Percentiles rank a stretch among this genome's conserved stretches.
Conservation (phyloP, 2,888 invertebrate genomes). For the Chymomyza fuscimana region DNA sequence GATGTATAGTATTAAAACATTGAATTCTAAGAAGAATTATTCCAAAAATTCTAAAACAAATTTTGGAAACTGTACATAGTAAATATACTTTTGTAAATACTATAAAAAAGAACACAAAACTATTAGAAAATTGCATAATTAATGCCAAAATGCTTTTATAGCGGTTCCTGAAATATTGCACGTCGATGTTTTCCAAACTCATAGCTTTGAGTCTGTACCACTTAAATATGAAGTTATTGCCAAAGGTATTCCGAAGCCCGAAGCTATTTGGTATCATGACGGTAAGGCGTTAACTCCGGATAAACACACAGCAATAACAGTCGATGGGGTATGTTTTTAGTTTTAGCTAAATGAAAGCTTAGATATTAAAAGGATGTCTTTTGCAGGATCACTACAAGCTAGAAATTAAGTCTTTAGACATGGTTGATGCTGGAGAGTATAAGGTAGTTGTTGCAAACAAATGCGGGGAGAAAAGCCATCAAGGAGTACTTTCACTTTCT, state of each 20-base stretch:
- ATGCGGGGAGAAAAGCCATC: constrained; percentile 87
- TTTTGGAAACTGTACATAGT: not conserved
- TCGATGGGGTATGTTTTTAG: constrained; percentile 81
- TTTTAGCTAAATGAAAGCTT: too few species aligned
- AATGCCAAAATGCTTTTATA: constrained; percentile 54
- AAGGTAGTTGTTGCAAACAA: constrained; percentile 90
- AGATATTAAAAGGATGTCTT: too few species aligned
- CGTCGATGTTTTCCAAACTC: constrained; percentile 87
- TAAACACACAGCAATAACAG: constrained; percentile 83
- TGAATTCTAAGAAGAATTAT: not conserved
- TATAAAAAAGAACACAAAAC: constrained; percentile 37
- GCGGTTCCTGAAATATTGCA: constrained; percentile 87
- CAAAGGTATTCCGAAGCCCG: constrained; percentile 88
- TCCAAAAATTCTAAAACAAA: not conserved
- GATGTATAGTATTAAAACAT: not conserved
- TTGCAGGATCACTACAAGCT: constrained; percentile 85
- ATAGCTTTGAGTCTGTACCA: constrained; percentile 89
- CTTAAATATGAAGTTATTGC: constrained; percentile 89
- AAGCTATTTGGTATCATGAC: constrained; percentile 89
- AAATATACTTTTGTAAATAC: not conserved
- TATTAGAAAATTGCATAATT: constrained; percentile 48
- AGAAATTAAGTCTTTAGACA: constrained; percentile 85
- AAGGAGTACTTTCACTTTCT: constrained; percentile 87
- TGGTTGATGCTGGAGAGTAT: constrained; percentile 90
- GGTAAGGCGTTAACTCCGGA: constrained; percentile 86